Evolutionary conservation across 1,140 invertebrate genomes (phyloP).

Genomic region (Eupeodes corollae): DNA sequence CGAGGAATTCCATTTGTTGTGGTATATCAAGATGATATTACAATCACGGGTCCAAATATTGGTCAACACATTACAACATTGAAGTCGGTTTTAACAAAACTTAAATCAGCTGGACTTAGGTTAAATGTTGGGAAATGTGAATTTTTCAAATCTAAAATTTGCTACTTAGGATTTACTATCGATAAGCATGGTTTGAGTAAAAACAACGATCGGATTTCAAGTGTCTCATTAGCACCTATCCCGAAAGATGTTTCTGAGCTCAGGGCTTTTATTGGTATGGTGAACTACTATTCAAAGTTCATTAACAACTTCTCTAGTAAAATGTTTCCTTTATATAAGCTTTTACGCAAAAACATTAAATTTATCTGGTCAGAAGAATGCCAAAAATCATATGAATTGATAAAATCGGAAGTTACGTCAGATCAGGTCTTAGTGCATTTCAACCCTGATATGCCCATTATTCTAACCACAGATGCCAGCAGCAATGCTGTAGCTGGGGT

Average conservation of each 20-base stretch:
- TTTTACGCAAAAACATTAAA: constrained; percentile 13
- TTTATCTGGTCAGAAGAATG: constrained; percentile 18
- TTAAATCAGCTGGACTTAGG: constrained; percentile 11
- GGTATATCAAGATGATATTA: constrained; percentile 32
- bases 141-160: constrained; percentile 18
- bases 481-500: constrained; percentile 9
- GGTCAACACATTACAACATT: constrained; percentile 23
- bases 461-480: constrained; percentile 10
- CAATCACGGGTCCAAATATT: constrained; percentile 23
- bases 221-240: too few species aligned
- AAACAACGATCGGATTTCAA: constrained; percentile 14
- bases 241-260: constrained; percentile 15
- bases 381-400: constrained; percentile 12
- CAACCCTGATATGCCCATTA: constrained; percentile 10
- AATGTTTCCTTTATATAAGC: constrained; percentile 16
- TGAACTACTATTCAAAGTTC: constrained; percentile 25
- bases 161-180: constrained; percentile 20
- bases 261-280: constrained; percentile 18
- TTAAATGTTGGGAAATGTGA: constrained; percentile 21
- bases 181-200: constrained; percentile 15
- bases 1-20: constrained; percentile 12
- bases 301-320: constrained; percentile 21
- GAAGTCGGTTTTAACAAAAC: constrained; percentile 3
- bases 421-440: constrained; percentile 8
- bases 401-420: constrained; percentile 12